Evolutionary conservation across 1,140 invertebrate species (phyloP).

Genomic region (Coptotermes formosanus): DNA sequence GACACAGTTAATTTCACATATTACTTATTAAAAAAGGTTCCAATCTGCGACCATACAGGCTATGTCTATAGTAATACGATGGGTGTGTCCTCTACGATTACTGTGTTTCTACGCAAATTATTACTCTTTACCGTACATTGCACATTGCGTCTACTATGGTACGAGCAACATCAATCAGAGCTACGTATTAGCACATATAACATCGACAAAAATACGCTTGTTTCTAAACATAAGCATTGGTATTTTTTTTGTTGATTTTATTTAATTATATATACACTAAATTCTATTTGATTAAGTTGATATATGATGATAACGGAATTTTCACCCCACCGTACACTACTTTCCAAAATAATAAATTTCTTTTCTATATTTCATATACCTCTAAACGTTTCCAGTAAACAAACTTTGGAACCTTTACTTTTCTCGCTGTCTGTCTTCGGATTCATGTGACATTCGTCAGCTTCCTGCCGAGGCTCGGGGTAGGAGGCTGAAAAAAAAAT

Average conservation of each 20-base stretch:
- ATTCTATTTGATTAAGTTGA: neutral
- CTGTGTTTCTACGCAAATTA: neutral
- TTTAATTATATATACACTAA: neutral
- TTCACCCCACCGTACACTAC: neutral
- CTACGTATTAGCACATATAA: neutral
- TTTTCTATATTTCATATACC: neutral
- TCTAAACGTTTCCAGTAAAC: neutral
- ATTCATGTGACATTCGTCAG: neutral
- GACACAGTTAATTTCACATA: neutral
- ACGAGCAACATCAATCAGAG: neutral
- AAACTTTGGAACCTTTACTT: neutral
- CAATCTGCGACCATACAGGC: neutral
- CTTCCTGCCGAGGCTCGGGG: conserved; percentile 21
- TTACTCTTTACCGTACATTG: neutral
- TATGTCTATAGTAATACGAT: neutral
- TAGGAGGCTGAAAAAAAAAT: conserved; percentile 19
- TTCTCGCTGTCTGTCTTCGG: neutral
- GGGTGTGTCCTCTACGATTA: neutral
- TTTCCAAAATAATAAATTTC: neutral
- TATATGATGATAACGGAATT: neutral
- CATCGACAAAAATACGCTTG: neutral
- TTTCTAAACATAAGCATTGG: neutral
- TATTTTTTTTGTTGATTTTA: neutral
- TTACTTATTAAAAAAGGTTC: neutral
- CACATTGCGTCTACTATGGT: neutral